These are phyloP conservation scores for Alethe diademata DNA, from an alignment of 2,113 vertebrate species.

Conservation along the genomic window DNA sequence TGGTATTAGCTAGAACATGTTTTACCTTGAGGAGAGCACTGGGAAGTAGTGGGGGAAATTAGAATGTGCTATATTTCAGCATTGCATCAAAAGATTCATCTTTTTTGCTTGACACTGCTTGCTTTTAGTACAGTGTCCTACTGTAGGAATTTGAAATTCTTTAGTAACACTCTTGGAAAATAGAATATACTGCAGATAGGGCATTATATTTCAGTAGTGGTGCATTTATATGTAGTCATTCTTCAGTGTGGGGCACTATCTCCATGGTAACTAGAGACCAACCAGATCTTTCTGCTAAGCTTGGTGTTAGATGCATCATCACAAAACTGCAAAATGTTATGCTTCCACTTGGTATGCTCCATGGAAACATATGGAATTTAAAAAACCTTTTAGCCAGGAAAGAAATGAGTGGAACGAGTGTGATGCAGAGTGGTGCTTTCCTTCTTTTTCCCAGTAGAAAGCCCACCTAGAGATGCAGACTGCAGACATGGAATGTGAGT, in stretches of 20 bases:
- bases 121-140: neutral
- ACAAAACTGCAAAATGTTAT: neutral
- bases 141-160: neutral
- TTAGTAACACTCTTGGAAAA: neutral
- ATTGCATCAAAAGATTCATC: neutral
- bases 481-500: neutral
- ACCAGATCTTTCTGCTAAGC: neutral
- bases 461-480: neutral
- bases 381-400: neutral
- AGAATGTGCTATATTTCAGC: neutral
- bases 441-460: neutral
- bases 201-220: neutral
- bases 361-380: neutral
- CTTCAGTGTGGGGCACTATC: neutral
- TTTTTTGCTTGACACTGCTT: neutral
- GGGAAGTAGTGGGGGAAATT: neutral
- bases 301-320: neutral
- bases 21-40: neutral
- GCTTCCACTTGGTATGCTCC: neutral
- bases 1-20: neutral
- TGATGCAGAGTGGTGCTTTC: neutral
- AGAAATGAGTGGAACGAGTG: neutral
- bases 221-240: neutral
- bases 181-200: neutral
- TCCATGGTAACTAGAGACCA: conserved; percentile 8